Percentiles rank a stretch among this genome's conserved stretches.
phyloP scores from a whole-genome alignment of 2,797 vertebrate species.

The Sebastes goodei region DNA sequence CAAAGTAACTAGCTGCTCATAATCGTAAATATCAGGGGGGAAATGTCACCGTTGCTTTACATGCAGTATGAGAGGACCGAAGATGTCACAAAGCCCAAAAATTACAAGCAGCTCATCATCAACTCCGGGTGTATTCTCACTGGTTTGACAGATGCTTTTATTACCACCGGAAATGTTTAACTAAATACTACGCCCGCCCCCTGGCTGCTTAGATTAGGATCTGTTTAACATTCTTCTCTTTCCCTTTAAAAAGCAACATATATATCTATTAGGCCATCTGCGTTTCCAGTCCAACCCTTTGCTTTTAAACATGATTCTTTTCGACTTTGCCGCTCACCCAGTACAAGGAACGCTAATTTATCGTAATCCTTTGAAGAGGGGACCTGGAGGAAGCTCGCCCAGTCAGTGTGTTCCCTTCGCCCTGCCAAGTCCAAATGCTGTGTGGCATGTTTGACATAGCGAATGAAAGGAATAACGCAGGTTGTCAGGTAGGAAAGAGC shows the following conservation, averaged over 20 bases:
- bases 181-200: conserved; percentile 57
- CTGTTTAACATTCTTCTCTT: conserved; percentile 63
- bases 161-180: conserved; percentile 73
- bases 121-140: conserved; percentile 46
- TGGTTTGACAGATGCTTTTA: conserved; percentile 63
- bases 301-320: conserved; percentile 63
- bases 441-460: conserved; percentile 80
- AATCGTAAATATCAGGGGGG: conserved; percentile 69
- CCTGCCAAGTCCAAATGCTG: conserved; percentile 59
- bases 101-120: conserved; percentile 31
- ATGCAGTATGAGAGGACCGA: conserved; percentile 13
- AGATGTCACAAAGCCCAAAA: conserved; percentile 12
- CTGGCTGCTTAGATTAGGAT: conserved; percentile 67
- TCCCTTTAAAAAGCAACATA: conserved; percentile 46
- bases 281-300: conserved; percentile 46
- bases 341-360: conserved; percentile 57
- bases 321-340: conserved; percentile 47
- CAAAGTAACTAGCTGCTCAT: conserved; percentile 66
- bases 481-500: conserved; percentile 81
- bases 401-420: conserved; percentile 50
- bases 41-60: conserved; percentile 66
- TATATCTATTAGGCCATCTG: conserved; percentile 66
- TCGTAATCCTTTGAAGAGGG: conserved; percentile 69
- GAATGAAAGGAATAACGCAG: conserved; percentile 73
- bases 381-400: conserved; percentile 61